phyloP scores from a whole-genome alignment of 2,113 vertebrate species.

The Zosterops japonicus region DNA sequence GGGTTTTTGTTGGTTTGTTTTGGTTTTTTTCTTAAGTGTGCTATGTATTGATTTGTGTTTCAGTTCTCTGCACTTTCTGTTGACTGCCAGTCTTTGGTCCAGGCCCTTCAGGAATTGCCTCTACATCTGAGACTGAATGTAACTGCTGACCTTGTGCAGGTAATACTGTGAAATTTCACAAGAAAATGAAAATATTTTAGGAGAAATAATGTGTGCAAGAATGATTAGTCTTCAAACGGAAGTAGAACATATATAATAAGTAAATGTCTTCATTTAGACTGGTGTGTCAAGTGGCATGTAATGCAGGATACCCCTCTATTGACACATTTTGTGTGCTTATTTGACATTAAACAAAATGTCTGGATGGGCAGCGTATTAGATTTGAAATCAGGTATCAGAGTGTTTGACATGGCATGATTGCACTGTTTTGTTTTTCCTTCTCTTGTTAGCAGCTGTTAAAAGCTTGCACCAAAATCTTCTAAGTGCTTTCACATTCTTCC shows the following conservation, averaged over 20 bases:
- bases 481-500: background rate
- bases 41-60: conserved; percentile 11
- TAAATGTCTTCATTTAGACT: background rate
- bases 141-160: conserved; percentile 86
- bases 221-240: background rate
- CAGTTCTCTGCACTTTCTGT: conserved; percentile 79
- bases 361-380: background rate
- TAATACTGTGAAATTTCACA: conserved; percentile 41
- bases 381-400: background rate
- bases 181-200: background rate
- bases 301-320: background rate
- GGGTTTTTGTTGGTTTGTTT: background rate
- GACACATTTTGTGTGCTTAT: background rate
- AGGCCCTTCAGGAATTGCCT: conserved; percentile 84
- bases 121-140: conserved; percentile 84
- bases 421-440: background rate
- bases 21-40: background rate
- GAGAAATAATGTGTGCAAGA: background rate
- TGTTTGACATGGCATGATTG: background rate
- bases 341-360: background rate
- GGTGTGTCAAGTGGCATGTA: background rate
- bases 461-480: background rate
- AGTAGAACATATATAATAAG: background rate
- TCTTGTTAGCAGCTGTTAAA: background rate
- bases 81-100: conserved; percentile 82